Percentiles rank a stretch among this genome's conserved stretches.
Conservation (phyloP, 2,797 vertebrate species). For the Emys orbicularis region DNA sequence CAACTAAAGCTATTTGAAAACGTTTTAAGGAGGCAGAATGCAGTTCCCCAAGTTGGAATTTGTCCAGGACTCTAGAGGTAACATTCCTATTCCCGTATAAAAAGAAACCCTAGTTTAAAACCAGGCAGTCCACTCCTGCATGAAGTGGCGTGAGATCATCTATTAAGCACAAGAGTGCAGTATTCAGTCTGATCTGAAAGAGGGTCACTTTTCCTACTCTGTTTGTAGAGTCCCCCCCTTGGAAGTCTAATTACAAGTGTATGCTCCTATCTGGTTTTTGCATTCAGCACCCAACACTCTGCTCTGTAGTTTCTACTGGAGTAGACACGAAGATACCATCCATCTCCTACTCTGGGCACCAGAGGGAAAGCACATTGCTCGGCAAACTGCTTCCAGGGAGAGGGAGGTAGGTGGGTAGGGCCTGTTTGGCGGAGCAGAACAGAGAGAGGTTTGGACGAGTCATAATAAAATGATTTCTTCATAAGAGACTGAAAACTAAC, state of each 20-base stretch:
- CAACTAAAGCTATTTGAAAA: neutral
- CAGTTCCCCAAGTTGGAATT: neutral
- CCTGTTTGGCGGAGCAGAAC: neutral
- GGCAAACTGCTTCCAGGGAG: neutral
- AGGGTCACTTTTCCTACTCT: neutral
- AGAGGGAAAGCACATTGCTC: neutral
- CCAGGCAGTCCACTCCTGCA: neutral
- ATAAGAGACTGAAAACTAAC: neutral
- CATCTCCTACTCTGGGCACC: neutral
- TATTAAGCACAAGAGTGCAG: neutral
- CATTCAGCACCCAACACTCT: neutral
- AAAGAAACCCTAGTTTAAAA: neutral
- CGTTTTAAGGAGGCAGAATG: slow-evolving; percentile 37
- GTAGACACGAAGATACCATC: neutral
- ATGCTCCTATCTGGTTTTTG: neutral
- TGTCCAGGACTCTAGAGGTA: neutral
- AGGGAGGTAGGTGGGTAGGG: neutral
- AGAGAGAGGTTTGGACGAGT: neutral
- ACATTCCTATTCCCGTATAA: neutral
- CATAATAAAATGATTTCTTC: neutral
- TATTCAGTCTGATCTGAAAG: neutral
- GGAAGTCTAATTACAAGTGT: neutral
- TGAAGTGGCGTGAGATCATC: neutral
- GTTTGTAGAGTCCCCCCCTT: neutral
- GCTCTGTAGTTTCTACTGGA: neutral